These are phyloP conservation scores for Thinocorus orbignyianus DNA, from an alignment of 2,113 vertebrate species.

Conservation along the genomic window DNA sequence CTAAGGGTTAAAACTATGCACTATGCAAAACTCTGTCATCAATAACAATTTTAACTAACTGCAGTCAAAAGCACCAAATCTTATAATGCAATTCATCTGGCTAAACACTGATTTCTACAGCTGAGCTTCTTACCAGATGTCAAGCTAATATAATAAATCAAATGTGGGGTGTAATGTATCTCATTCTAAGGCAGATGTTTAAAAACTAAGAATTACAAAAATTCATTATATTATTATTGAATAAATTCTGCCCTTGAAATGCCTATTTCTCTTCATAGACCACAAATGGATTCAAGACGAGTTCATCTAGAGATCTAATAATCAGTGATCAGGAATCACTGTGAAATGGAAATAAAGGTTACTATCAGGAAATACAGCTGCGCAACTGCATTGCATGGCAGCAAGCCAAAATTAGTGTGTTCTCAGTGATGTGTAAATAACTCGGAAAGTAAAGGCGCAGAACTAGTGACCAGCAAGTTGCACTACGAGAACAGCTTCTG, in stretches of 20 bases:
- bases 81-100: neutral
- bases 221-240: neutral
- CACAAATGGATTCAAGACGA: conserved; percentile 17
- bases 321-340: neutral
- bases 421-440: neutral
- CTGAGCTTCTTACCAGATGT: neutral
- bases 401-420: neutral
- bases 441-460: neutral
- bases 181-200: neutral
- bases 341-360: conserved; percentile 39
- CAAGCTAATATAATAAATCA: neutral
- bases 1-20: neutral
- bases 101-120: neutral
- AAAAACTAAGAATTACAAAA: neutral
- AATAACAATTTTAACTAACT: neutral
- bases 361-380: conserved; percentile 5
- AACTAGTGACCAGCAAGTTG: neutral
- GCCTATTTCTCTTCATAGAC: neutral
- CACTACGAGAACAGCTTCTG: neutral
- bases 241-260: neutral
- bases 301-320: neutral
- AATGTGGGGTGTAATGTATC: neutral
- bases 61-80: neutral
- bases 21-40: neutral
- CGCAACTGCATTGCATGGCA: neutral